phyloP scores from a whole-genome alignment of 2,113 vertebrate species.

The Baryphthengus martii region DNA sequence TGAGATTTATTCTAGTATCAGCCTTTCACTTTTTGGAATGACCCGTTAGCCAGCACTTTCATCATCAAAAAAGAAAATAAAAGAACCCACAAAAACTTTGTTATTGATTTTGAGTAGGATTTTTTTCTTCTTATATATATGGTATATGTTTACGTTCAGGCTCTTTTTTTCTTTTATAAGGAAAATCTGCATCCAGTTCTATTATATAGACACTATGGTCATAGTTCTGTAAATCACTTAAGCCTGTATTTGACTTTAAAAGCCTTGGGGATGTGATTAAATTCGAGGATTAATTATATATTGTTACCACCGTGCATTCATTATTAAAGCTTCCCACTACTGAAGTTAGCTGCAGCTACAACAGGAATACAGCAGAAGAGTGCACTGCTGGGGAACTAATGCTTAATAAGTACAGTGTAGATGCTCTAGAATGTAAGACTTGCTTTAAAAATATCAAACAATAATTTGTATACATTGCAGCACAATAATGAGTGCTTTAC shows the following conservation, averaged over 20 bases:
- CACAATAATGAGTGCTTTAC: background rate
- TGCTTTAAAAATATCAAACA: background rate
- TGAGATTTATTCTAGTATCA: background rate
- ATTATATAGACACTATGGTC: background rate
- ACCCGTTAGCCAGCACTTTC: background rate
- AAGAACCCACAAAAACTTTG: background rate
- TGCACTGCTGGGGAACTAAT: background rate
- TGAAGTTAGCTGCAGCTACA: background rate
- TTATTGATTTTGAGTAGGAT: background rate
- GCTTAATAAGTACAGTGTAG: background rate
- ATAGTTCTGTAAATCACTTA: background rate
- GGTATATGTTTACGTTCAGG: background rate
- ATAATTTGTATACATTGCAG: background rate
- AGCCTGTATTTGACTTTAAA: background rate
- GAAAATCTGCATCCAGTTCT: background rate
- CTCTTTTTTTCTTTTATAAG: background rate
- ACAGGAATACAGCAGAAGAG: background rate
- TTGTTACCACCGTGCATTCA: background rate
- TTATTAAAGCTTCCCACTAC: background rate
- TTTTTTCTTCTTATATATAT: background rate
- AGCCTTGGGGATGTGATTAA: background rate
- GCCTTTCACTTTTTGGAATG: background rate
- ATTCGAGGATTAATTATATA: background rate
- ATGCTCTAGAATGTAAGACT: background rate
- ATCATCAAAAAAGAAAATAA: background rate